Base-by-base conservation (phyloP, 92 coral and sea anemone species). In the Umimayanthus chanpuru region DNA sequence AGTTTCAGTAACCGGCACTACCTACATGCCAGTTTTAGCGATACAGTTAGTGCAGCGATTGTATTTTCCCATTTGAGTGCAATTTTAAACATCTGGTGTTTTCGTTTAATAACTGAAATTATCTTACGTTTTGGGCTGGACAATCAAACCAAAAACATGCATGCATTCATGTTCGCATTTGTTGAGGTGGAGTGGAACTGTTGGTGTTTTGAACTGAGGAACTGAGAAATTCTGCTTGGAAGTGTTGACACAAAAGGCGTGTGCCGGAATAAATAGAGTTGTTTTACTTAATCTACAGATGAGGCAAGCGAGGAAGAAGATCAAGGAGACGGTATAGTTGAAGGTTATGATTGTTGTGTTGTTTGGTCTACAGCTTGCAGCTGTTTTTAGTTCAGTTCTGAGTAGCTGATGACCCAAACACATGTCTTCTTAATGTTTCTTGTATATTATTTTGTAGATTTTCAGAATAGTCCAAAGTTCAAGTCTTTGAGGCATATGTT, bases 401-500 rank as follows among this genome's bases (percentile, higher is more conserved):
- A 61, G 68, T 61, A 61, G 26, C 2, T 15, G 5, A 4, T 23
- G 18, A 6, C n/a, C 26, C 6, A 32, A 50, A 6, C 0, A 61
- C 36, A 32, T 32, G 36, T 0, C 6, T 3, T 5, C 68, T 61
- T 23, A 61, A 4, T 40, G 14, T 44, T 68, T 50, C 20, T 70
- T 43, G 7, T 32, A 1, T 43, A 10, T 83, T 29, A 23, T 83
- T 50, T 75, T 50, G 2, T 50, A 83, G 87, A 36, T 43, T 41
- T 30, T 32, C 66, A 26, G 11, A 41, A 72, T 28, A 28, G 61
- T 25, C 87, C 87, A 15, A 72, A 41, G 78, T 83, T 83, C 78
- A 83, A 70, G 77, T 70, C 87, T 23, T 29, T 83, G 65, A 47
- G 87, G 41, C 87, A 83, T 55, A 50, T 83, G 87, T n/a, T 68